Conservation (phyloP, 2,797 vertebrate genomes). For the Platyrinchus mystaceus region DNA sequence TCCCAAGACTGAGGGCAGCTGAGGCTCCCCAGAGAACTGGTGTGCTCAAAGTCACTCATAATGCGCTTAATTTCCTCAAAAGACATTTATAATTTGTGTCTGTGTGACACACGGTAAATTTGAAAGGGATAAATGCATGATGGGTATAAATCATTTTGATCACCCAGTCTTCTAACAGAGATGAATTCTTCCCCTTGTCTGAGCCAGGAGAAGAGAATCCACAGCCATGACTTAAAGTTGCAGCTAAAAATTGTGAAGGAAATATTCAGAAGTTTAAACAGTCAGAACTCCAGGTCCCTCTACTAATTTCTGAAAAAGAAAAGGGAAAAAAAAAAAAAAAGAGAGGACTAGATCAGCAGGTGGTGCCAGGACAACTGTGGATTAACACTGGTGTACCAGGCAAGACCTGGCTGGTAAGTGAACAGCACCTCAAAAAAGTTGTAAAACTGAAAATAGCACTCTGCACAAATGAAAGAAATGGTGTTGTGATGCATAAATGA, state of each 20-base stretch:
- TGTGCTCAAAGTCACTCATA: not conserved
- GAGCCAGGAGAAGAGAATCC: not conserved
- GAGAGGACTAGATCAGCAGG: not conserved
- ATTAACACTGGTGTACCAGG: not conserved
- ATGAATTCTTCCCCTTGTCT: not conserved
- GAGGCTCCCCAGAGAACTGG: not conserved
- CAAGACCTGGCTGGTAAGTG: not conserved
- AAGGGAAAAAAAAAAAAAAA: accelerated
- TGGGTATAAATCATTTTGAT: not conserved
- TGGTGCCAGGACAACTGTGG: not conserved
- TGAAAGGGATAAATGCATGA: not conserved
- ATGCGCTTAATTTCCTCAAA: not conserved
- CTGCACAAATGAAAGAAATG: not conserved
- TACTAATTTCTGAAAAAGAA: not conserved
- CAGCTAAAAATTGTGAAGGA: not conserved
- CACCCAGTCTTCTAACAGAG: not conserved
- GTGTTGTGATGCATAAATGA: not conserved
- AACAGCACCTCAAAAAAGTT: not conserved
- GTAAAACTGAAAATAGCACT: not conserved
- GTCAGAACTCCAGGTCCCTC: not conserved
- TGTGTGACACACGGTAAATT: not conserved
- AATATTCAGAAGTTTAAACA: not conserved
- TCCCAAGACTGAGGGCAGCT: not conserved
- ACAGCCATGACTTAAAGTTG: not conserved
- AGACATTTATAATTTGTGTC: not conserved